Conservation (phyloP, 2,797 vertebrate species). For the Cetoscarus ocellatus region DNA sequence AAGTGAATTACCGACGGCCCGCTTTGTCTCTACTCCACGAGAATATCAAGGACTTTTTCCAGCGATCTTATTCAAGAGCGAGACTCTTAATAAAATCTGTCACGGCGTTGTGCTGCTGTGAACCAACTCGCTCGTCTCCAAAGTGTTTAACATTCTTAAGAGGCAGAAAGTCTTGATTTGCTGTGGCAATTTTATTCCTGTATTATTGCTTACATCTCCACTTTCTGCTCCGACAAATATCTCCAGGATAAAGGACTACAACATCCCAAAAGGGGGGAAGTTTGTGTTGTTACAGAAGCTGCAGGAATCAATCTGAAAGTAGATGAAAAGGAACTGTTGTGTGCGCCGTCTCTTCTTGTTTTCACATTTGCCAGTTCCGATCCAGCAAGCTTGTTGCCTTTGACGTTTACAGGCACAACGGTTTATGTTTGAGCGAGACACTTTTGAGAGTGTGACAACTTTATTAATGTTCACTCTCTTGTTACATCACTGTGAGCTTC, state of each 20-base stretch:
- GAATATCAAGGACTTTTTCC: slow-evolving; percentile 60
- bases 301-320: slow-evolving; percentile 36
- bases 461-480: slow-evolving; percentile 31
- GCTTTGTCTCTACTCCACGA: slow-evolving; percentile 51
- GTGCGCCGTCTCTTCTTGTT: slow-evolving; percentile 1
- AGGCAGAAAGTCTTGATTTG: slow-evolving; percentile 51
- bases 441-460: slow-evolving; percentile 16
- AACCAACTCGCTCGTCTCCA: slow-evolving; percentile 30
- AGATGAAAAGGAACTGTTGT: slow-evolving; percentile 3
- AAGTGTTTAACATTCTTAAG: slow-evolving; percentile 52
- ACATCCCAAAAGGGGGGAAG: slow-evolving; percentile 20
- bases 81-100: slow-evolving; percentile 49
- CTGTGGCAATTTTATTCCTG: slow-evolving; percentile 48
- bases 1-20: slow-evolving; percentile 49
- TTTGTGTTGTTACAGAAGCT: slow-evolving; percentile 7
- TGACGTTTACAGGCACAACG: slow-evolving; percentile 33
- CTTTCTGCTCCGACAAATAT: slow-evolving; percentile 45
- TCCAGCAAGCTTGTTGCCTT: slow-evolving; percentile 11
- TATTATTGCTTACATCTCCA: slow-evolving; percentile 26
- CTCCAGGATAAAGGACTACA: slow-evolving; percentile 22
- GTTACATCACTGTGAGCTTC: slow-evolving; percentile 12
- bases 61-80: slow-evolving; percentile 26
- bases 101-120: slow-evolving; percentile 12
- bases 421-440: slow-evolving; percentile 10
- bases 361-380: slow-evolving; percentile 29